phyloP scores from a whole-genome alignment of 2,888 invertebrate genomes.

The Zele albiditarsus region DNA sequence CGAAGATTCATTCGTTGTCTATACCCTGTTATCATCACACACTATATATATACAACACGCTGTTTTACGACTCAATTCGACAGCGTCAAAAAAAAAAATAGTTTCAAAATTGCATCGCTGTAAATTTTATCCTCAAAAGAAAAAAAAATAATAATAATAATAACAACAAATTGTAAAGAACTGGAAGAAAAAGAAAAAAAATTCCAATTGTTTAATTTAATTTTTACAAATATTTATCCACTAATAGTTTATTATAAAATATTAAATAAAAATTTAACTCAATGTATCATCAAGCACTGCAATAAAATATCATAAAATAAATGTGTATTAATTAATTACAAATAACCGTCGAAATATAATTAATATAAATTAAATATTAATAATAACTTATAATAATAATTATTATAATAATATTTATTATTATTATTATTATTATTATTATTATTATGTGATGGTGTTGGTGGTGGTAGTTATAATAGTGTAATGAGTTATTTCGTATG shows the following conservation, averaged over 20 bases:
- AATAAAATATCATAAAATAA: no score
- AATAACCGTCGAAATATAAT: no score
- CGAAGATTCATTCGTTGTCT: slow-evolving; percentile 3
- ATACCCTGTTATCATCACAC: not conserved
- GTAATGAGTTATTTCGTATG: slow-evolving; percentile 2
- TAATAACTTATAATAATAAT: not conserved
- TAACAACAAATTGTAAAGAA: no score
- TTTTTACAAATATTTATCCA: no score
- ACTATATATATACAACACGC: not conserved
- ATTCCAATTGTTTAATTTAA: not conserved
- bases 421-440: not conserved
- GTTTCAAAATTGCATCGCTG: not conserved
- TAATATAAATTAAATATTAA: not conserved
- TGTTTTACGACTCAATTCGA: not conserved
- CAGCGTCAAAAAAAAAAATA: not conserved
- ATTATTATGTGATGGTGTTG: not conserved
- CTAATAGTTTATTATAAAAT: no score
- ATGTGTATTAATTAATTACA: no score
- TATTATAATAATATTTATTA: not conserved
- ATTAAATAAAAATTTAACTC: no score
- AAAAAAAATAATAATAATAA: not conserved
- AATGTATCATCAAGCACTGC: no score
- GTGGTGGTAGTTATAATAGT: not conserved
- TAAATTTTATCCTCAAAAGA: not conserved
- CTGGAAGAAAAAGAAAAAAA: not conserved